Evolutionary conservation across 1,140 invertebrate species (phyloP), one percentile per base, ranked within the genome.

Genomic region (Drosophila varians): DNA sequence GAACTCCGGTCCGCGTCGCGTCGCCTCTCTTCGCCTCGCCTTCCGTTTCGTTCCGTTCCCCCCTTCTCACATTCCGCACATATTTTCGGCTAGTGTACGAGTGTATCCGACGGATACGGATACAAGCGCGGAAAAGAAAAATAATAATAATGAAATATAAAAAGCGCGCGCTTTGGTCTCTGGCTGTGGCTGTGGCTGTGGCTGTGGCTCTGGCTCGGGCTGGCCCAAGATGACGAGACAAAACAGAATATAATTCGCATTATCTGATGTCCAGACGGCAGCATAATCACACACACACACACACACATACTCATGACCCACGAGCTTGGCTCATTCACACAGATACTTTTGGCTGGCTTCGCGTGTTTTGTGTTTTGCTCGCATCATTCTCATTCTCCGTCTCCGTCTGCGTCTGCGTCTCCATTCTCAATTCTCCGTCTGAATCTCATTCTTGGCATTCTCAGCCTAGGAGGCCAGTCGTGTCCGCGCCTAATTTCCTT

Each of bases 331-430:
- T 64, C 56, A 72, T 42, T 70, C 68, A 34, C 55, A 71, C 69
- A 46, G 47, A 64, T 74, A 53, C 54, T 53, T 51, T 65, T 48
- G 57, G 38, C 38, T 31, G 51, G 54, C 26, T 45, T 34, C 34
- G 42, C 42, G 56, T 54, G 19, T 40, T 77, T 18, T 69, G 52
- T 80, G 77, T 80, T 80, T 82, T 80, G 77, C 77, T 80, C 68
- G 56, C 18, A 43, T 42, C 23, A 52, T 80, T 80, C 77, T 70
- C 51, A 54, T 12, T 56, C 36, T 43, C 40, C 3, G n/a, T 4
- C 31, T 3, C 31, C 3, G 2, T 45, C 49, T 55, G 19, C 23
- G 34, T 45, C 40, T 21, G 25, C 45, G 28, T 19, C 31, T 23
- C 53, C 9, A 38, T 38, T 38, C 36, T 38, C 36, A 38, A 16